These are phyloP conservation scores for Propithecus perrieri DNA, from an alignment of 2,797 vertebrate species.

Conservation along the genomic window DNA sequence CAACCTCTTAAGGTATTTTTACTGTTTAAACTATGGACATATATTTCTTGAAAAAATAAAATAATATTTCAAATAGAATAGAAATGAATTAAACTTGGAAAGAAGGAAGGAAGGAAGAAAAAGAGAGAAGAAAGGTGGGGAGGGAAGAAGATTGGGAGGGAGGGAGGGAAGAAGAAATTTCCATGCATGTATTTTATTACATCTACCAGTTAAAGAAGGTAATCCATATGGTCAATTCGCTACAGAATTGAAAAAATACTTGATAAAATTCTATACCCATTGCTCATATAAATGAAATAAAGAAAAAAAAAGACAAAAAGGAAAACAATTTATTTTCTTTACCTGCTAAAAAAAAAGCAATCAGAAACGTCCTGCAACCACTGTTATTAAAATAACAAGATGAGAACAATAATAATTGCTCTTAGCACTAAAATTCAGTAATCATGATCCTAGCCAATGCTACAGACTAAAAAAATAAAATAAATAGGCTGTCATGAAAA, in stretches of 20 bases:
- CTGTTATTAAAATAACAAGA: not conserved
- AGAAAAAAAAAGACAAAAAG: not conserved
- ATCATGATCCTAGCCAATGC: not conserved
- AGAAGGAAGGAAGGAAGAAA: not conserved
- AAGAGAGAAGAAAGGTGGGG: not conserved
- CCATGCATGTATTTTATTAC: not conserved
- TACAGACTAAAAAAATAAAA: not conserved
- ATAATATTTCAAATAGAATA: not conserved
- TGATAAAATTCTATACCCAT: not conserved
- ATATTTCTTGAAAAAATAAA: not conserved
- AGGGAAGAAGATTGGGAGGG: not conserved
- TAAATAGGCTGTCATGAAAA: not conserved
- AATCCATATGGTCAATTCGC: not conserved
- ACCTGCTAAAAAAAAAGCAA: not conserved
- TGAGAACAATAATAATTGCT: not conserved
- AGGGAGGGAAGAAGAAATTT: not conserved
- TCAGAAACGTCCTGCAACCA: not conserved
- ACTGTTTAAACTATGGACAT: not conserved
- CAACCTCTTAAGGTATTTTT: not conserved
- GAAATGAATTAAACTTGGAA: not conserved
- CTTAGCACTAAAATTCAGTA: constrained; percentile 15
- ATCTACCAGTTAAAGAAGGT: not conserved
- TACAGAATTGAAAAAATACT: not conserved
- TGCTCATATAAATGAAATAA: not conserved
- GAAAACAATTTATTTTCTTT: not conserved